Evolutionary conservation across 2,797 vertebrate species (phyloP), one percentile per base, ranked within the genome.

Genomic region (Varecia variegata): DNA sequence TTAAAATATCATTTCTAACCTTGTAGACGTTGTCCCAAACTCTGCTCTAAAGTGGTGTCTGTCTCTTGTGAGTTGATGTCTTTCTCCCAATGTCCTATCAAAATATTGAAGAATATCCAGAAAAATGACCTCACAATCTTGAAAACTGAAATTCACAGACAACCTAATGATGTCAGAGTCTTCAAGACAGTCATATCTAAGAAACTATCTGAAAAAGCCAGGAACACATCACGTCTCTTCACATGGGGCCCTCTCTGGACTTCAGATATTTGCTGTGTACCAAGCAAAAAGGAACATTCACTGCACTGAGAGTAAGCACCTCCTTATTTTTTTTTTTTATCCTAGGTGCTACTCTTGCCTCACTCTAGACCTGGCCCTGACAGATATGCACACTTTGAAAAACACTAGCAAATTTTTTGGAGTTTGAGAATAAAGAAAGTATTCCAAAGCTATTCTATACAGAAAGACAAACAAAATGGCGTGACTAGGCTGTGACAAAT

Each of bases 1-100:
- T 71, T 73, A 14, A 89, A 90, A 56, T 35, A 38, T 13, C 60
- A 45, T 94, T 70, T 79, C 40, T 45, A 84, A 62, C 20, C 54
- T 60, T 13, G 12, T 40, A 27, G n/a, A 32, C 7, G n/a, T 47
- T 3, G 10, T 60, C 32, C 35, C 11, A 68, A 81, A 90, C 17
- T 60, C 70, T 88, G 32, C 14, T 73, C 70, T 67, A 62, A 83
- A 77, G 35, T 4, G 8, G 7, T 5, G 2, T 54, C 60, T 70
- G 56, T 23, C 17, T 88, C n/a, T 74, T 45, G 3, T n/a, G 38
- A 77, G 60, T 15, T 7, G 52, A 40, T 3, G 11, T 9, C 20
- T 5, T 81, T 80, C 47, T 70, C 2, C 47, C 47, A 35, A 18
- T 15, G 38, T 77, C 70, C 38, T 77, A 76, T 70, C 35, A 70